A percentile compares a stretch with the other conserved stretches of the same genome.
These are phyloP conservation scores for Hydrocynus forskahlii DNA, from an alignment of 2,797 vertebrate species.

Conservation along the genomic window DNA sequence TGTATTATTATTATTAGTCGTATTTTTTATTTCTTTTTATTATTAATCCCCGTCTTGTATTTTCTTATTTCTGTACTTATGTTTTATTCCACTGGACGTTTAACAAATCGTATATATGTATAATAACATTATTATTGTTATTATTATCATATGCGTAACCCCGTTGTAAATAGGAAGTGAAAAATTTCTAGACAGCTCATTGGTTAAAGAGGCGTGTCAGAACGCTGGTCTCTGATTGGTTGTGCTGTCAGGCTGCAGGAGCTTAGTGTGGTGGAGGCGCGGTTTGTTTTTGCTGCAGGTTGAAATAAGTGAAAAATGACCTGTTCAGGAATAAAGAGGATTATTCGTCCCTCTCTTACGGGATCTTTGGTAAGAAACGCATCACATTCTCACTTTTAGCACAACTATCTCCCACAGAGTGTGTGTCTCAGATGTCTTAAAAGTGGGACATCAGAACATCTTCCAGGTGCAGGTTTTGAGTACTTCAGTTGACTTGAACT, in stretches of 20 bases:
- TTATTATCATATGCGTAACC: neutral
- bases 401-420: too few relatives aligned
- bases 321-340: conserved; percentile 54
- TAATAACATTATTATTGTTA: neutral
- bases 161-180: conserved; percentile 24
- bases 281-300: neutral
- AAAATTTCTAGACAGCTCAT: neutral
- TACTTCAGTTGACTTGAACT: too few relatives aligned
- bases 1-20: too few relatives aligned
- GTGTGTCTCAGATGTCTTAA: too few relatives aligned
- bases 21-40: too few relatives aligned
- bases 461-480: too few relatives aligned
- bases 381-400: neutral
- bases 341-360: conserved; percentile 52
- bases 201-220: conserved; percentile 38
- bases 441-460: too few relatives aligned
- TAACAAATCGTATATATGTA: too few relatives aligned
- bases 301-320: conserved; percentile 61
- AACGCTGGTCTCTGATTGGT: conserved; percentile 24
- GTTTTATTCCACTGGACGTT: too few relatives aligned
- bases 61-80: neutral
- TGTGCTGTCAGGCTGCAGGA: neutral
- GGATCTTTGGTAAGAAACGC: conserved; percentile 65
- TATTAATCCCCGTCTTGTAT: too few relatives aligned
- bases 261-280: neutral